phyloP scores from a whole-genome alignment of 2,113 vertebrate genomes.

The Ancistrus triradiatus region DNA sequence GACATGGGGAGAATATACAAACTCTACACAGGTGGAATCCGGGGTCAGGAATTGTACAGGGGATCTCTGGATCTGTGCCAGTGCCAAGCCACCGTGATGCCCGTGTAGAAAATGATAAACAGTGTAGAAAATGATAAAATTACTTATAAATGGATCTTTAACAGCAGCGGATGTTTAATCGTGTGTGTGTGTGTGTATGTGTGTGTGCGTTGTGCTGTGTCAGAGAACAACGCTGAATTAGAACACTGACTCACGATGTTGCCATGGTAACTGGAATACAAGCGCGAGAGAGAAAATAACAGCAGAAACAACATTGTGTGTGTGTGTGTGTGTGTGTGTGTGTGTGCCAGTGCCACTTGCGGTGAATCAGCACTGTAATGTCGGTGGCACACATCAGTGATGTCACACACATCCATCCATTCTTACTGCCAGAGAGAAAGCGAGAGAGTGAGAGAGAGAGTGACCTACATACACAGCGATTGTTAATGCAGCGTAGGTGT shows the following conservation, averaged over 20 bases:
- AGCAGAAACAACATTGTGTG: not conserved
- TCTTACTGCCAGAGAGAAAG: not conserved
- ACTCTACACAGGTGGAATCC: too few relatives aligned
- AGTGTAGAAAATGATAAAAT: too few relatives aligned
- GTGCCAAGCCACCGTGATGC: too few relatives aligned
- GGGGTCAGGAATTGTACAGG: too few relatives aligned
- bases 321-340: constrained; percentile 20
- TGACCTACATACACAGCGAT: constrained; percentile 1
- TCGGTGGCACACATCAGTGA: too few relatives aligned
- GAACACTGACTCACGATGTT: not conserved
- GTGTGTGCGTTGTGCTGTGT: constrained; percentile 15
- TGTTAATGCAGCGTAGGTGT: constrained; percentile 1
- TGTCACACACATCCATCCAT: too few relatives aligned
- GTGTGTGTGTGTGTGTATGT: constrained; percentile 14
- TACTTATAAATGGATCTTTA: too few relatives aligned
- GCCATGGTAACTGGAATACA: constrained; percentile 21
- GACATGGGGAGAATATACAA: too few relatives aligned
- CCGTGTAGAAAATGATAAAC: too few relatives aligned
- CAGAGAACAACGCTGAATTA: not conserved
- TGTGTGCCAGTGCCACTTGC: not conserved
- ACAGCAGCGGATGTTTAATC: too few relatives aligned
- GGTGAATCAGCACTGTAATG: too few relatives aligned
- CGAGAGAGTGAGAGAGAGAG: not conserved
- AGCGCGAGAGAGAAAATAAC: not conserved
- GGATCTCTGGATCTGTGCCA: too few relatives aligned